Evolutionary conservation across 2,888 invertebrate species (phyloP), one percentile per base, ranked within the genome.

Genomic region (Drosophila pegasa): DNA sequence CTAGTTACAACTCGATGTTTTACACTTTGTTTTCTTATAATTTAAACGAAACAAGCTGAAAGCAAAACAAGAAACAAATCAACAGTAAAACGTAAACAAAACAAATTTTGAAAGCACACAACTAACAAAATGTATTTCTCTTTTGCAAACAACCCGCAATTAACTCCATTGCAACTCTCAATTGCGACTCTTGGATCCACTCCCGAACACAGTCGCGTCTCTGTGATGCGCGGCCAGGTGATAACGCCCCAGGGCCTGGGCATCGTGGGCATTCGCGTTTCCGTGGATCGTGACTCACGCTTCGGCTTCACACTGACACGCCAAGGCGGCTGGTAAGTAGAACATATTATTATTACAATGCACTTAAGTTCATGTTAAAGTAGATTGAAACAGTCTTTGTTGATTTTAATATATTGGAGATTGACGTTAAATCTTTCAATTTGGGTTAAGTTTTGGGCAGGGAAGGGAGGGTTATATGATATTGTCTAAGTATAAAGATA

Each of bases 181-280:
- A 27, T 27, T 3, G 1, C 25, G n/a, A 7, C 43, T 25, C 22
- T 35, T 10, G 50, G 58, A 60, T 22, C 37, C 8, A 25, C 10
- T 20, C 40, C 48, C 18, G 14, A 16, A 41, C 40, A 59, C 95
- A 99, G 99, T 94, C 98, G 99, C 92, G 99, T 98, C 90, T 98
- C 99, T 90, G 99, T 99, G 92, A 98, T 99, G 95, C 95, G 99
- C 91, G 99, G 99, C 83, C 97, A 97, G 93, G 98, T 99, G 91
- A 95, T 98, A 83, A 97, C 98, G 71, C 96, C 96, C 68, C 98
- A 98, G 93, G 98, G 98, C 76, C 95, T 98, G 82, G 98, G 99
- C 81, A 96, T 99, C 93, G 96, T 98, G 92, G 99, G 99, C 91
- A 98, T 99, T 91, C 95, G 99, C 82, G 98, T 99, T 65, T 97